Conservation (phyloP, 2,797 vertebrate species). For the Allobates femoralis region DNA sequence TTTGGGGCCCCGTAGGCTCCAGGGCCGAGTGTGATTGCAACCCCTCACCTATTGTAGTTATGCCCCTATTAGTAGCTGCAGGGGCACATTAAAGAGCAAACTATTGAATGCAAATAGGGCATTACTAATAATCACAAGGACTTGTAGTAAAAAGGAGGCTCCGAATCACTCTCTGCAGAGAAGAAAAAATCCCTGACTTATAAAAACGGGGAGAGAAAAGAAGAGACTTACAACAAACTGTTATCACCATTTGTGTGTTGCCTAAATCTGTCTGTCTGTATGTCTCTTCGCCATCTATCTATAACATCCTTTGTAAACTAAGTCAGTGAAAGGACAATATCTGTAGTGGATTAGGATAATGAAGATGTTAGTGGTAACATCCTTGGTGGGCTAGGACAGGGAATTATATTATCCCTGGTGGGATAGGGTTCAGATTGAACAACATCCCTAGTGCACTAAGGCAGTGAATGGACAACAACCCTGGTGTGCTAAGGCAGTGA, state of each 20-base stretch:
- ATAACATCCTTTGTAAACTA: too few species aligned
- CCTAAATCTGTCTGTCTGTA: background rate
- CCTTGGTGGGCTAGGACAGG: too few species aligned
- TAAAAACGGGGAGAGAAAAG: background rate
- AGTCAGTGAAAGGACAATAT: too few species aligned
- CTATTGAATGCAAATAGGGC: background rate
- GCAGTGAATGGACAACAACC: background rate
- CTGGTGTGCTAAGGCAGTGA: background rate
- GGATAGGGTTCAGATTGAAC: background rate
- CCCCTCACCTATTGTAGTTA: too few species aligned
- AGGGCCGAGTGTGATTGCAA: too few species aligned
- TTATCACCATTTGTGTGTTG: background rate
- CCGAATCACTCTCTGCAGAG: background rate
- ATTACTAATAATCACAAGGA: conserved; percentile 16
- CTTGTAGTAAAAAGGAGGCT: background rate
- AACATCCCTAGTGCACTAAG: background rate
- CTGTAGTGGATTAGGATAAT: too few species aligned
- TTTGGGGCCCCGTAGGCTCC: too few species aligned
- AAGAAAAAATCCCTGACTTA: background rate
- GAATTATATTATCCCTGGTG: too few species aligned
- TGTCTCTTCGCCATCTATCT: background rate
- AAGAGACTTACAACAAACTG: background rate
- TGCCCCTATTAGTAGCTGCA: too few species aligned
- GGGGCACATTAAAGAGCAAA: background rate
- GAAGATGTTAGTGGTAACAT: too few species aligned